Evolutionary conservation across 2,888 invertebrate genomes (phyloP).

Genomic region (Phorcus lineatus): DNA sequence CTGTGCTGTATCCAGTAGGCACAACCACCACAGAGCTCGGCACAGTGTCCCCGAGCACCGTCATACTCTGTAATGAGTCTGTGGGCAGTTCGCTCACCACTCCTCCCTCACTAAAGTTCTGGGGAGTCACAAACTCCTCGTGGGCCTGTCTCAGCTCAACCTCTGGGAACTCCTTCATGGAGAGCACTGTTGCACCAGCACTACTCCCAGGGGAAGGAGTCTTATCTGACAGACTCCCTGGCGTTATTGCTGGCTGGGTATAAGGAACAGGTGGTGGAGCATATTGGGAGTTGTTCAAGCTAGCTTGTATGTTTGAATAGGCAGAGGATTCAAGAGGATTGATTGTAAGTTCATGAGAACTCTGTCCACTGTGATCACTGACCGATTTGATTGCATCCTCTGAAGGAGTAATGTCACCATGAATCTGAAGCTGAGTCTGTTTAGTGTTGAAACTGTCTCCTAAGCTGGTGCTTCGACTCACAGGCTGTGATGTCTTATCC

Average conservation of each 20-base stretch:
- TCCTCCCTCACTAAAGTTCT: constrained; percentile 50
- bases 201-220: not conserved
- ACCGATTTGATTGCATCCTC: not conserved
- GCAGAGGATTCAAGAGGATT: constrained; percentile 9
- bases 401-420: constrained; percentile 30
- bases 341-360: not conserved
- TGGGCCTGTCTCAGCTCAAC: constrained; percentile 43
- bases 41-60: not conserved
- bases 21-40: not conserved
- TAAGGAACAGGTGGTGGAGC: constrained; percentile 14
- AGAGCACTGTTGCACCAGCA: not conserved
- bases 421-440: constrained; percentile 51
- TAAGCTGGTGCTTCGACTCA: constrained; percentile 57
- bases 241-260: not conserved
- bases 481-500: constrained; percentile 41
- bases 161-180: not conserved
- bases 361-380: constrained; percentile 1
- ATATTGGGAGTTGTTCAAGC: constrained; percentile 14
- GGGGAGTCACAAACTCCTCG: constrained; percentile 48
- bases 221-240: constrained; percentile 4
- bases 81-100: constrained; percentile 35
- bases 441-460: constrained; percentile 64
- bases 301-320: constrained; percentile 22
- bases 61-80: constrained; percentile 18
- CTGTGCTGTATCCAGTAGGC: not conserved